These are phyloP conservation scores for Pristionchus entomophagus DNA, from an alignment of 2,888 invertebrate species.

Conservation along the genomic window DNA sequence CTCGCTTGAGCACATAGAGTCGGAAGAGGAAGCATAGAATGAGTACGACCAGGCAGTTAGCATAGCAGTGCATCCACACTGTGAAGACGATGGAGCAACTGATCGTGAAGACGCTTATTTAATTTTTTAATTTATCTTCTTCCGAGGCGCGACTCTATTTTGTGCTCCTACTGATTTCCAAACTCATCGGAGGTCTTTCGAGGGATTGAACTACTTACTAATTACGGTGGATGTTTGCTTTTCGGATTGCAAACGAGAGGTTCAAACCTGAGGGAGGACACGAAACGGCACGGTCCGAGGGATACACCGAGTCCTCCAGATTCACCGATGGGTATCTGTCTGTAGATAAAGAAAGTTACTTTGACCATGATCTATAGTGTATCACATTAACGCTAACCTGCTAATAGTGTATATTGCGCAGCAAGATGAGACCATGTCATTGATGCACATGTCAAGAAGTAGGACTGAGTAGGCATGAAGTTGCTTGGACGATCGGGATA, in stretches of 20 bases:
- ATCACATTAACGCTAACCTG: neutral
- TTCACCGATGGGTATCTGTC: constrained; percentile 8
- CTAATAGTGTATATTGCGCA: constrained; percentile 25
- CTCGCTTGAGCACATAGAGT: neutral
- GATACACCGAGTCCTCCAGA: constrained; percentile 2
- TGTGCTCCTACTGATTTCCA: no score
- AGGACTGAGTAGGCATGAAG: constrained; percentile 32
- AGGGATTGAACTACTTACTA: no score
- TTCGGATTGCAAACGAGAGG: no score
- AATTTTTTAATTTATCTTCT: no score
- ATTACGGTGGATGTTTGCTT: no score
- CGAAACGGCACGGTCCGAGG: neutral
- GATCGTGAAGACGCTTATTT: no score
- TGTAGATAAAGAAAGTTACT: neutral
- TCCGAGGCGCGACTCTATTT: no score
- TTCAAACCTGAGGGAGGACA: neutral
- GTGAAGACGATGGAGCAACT: constrained; percentile 10
- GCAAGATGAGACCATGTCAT: constrained; percentile 2
- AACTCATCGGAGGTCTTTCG: no score
- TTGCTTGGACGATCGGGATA: neutral
- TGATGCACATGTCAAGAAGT: constrained; percentile 28
- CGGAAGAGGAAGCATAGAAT: constrained; percentile 30
- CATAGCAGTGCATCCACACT: constrained; percentile 39
- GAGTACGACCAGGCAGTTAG: constrained; percentile 10
- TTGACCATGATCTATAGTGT: no score